A percentile compares a stretch with the other conserved stretches of the same genome.
Evolutionary conservation across 2,797 vertebrate species (phyloP).

Genomic region (Amphiprion clarkii): DNA sequence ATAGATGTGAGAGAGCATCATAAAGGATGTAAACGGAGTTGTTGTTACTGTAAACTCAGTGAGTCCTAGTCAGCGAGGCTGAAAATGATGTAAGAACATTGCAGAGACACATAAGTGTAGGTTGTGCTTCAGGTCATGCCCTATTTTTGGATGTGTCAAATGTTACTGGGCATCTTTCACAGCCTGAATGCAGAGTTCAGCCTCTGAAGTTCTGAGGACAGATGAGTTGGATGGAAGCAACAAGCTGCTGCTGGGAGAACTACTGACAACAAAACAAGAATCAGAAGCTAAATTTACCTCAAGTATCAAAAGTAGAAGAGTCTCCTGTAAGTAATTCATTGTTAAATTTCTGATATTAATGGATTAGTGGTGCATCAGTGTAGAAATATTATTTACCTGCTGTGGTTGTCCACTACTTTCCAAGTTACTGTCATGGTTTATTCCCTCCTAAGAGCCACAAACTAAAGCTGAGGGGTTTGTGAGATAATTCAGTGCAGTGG

Average conservation of each 20-base stretch:
- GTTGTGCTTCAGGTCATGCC: background rate
- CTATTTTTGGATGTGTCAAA: background rate
- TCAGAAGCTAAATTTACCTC: too few species aligned
- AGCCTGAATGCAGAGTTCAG: background rate
- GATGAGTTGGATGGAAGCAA: background rate
- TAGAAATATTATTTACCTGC: too few species aligned
- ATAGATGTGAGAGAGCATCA: background rate
- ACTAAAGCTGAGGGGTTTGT: too few species aligned
- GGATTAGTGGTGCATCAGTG: too few species aligned
- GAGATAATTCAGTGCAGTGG: too few species aligned
- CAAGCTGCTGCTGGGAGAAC: background rate
- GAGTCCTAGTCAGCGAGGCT: background rate
- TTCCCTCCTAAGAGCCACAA: too few species aligned
- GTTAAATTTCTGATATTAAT: too few species aligned
- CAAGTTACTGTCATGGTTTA: too few species aligned
- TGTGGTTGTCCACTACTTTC: too few species aligned
- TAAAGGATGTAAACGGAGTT: background rate
- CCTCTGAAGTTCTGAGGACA: background rate
- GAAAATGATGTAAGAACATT: slow-evolving; percentile 1
- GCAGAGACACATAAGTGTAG: background rate
- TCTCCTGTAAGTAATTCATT: too few species aligned
- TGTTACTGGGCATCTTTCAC: background rate
- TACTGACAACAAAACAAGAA: background rate
- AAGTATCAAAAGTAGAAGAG: too few species aligned
- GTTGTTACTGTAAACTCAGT: background rate